These are phyloP conservation scores for Neopipo cinnamomea DNA, from an alignment of 2,113 vertebrate species.

Conservation along the genomic window DNA sequence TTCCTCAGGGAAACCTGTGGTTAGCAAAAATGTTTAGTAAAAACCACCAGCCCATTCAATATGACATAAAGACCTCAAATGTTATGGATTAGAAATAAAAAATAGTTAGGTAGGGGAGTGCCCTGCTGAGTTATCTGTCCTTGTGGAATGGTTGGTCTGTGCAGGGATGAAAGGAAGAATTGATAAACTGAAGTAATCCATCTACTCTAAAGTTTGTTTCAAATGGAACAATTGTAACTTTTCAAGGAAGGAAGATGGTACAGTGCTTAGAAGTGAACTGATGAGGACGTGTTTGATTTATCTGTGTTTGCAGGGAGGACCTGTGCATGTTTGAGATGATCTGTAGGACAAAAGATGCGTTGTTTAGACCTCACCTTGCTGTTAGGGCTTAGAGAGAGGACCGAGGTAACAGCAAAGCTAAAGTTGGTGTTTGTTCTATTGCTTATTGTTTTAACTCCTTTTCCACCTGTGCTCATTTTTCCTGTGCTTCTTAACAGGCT, in stretches of 20 bases:
- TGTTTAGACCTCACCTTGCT: background rate
- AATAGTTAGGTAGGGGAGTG: background rate
- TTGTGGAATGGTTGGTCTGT: background rate
- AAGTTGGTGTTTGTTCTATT: background rate
- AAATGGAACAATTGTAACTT: background rate
- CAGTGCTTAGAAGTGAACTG: background rate
- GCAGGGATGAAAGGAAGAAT: background rate
- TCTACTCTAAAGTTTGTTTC: background rate
- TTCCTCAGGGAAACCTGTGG: background rate
- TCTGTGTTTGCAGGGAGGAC: background rate
- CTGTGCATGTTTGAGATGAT: background rate
- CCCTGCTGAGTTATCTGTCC: background rate
- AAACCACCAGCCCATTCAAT: background rate
- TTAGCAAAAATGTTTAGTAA: background rate
- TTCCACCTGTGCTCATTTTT: background rate
- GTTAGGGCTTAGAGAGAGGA: background rate
- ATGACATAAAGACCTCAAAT: background rate
- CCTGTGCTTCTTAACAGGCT: background rate
- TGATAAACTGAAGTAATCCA: background rate
- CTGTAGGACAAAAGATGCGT: background rate
- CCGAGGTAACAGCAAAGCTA: background rate
- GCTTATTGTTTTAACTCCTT: background rate
- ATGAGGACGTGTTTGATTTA: background rate
- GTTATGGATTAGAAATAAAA: background rate
- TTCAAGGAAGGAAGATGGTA: background rate